Evolutionary conservation across 2,797 vertebrate species (phyloP).

Genomic region (Mus caroli): DNA sequence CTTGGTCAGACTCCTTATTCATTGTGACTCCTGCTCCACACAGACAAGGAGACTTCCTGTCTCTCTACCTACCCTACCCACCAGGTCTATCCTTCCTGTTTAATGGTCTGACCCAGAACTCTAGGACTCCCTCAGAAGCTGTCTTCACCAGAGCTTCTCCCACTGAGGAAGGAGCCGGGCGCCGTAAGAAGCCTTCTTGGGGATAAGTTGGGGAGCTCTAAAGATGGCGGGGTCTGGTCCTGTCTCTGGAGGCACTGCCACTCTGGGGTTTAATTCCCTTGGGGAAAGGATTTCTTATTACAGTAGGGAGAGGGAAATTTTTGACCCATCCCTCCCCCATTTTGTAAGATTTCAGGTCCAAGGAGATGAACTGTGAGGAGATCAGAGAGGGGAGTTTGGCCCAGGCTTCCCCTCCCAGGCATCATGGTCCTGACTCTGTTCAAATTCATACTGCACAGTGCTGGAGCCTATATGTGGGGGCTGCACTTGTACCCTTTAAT

Average conservation of each 20-base stretch:
- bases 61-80: not conserved
- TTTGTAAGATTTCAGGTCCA: conserved; percentile 60
- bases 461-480: not conserved
- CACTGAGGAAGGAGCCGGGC: conserved; percentile 79
- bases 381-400: conserved; percentile 42
- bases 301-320: conserved; percentile 80
- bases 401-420: conserved; percentile 16
- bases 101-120: not conserved
- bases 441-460: not conserved
- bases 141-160: conserved; percentile 76
- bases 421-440: fast-evolving
- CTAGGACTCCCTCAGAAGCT: conserved; percentile 72
- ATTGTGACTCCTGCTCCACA: not conserved
- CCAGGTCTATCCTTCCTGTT: conserved; percentile 50
- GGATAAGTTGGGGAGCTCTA: conserved; percentile 83
- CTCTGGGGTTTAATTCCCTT: conserved; percentile 80
- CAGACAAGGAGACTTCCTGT: not conserved
- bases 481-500: not conserved
- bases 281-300: conserved; percentile 84
- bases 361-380: not conserved
- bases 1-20: not conserved
- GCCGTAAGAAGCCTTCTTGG: conserved; percentile 82
- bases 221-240: conserved; percentile 84
- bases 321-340: conserved; percentile 82
- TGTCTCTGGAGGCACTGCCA: conserved; percentile 82